Evolutionary conservation across 2,113 vertebrate genomes (phyloP), one percentile per base, ranked within the genome.

Genomic region (Ceyx margarethae): DNA sequence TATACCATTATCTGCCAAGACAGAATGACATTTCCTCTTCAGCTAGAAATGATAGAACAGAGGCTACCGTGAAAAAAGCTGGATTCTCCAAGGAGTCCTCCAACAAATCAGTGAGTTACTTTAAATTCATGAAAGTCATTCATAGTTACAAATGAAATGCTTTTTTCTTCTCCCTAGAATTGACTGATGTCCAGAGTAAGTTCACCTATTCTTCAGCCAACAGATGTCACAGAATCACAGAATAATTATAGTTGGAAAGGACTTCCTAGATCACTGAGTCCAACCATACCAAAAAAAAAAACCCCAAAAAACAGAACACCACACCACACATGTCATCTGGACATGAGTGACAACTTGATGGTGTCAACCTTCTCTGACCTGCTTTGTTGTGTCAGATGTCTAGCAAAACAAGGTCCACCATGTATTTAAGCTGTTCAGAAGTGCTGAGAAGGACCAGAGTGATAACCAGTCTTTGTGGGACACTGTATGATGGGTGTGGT

Each of bases 401-500:
- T 50, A 42, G 50, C 31, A 72, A 90, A 75, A 45, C 20, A 62
- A 42, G 74, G 42, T 46, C 46, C 42, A 84, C 11, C 1, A 1
- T 3, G 14, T 33, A 58, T 51, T 81, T 48, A 64, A 75, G 62
- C 13, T 46, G 57, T 54, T 81, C 20, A 51, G 57, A 58, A 78
- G 21, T 42, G 28, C 31, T 78, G 31, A 50, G 75, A 69, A 81
- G 48, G 29, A 73, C 29, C 46, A 66, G 29, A 74, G 22, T 2
- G 2, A 57, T 40, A 43, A 35, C 5, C 17, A 56, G 46, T 53
- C 25, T 31, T 35, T 62, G 71, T 23, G 67, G 48, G 79, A 64
- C 42, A 62, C 37, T 1, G 0, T 26, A 40, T 1, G 0, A 81
- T 15, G 21, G 10, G 42, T 33, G 12, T 17, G 60, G 56, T 40